Base-by-base conservation (phyloP, 2,888 invertebrate genomes). In the Drosophila fulvimacula region DNA sequence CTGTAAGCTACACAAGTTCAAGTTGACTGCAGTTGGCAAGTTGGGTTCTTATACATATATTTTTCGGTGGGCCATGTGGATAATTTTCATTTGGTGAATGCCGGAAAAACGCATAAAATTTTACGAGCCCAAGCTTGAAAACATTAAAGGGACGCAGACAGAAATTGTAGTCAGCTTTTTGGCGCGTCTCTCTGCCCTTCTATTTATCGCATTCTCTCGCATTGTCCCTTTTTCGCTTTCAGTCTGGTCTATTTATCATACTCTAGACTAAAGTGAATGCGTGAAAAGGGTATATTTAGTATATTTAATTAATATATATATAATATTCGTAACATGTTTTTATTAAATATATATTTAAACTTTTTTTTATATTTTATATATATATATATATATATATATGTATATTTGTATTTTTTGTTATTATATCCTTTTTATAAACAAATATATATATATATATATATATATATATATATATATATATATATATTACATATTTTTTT, bases 31-130 rank as follows among this genome's bases (percentile, higher is more conserved):
- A 87, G 82, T 87, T 84, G 81, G 63, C 52, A 69, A 78, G 67
- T 57, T 67, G 42, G 46, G 52, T 56, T 69, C 51, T 38, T 56
- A 46, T 19, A 49, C 24, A 68, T 27, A 49, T 21, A 51, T 38
- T 74, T 46, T 69, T 52, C 52, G 56, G 65, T 19, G 66, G 59
- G 68, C 52, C 65, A 69, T 74, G 84, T 71, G 86, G 71, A 88
- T 85, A 84, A 88, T 84, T 90, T 79, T 79, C 80, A 87, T 89
- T 90, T 84, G 78, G 76, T 76, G 82, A 90, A 90, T 82, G 88
- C 89, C 90, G 91, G 89, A 82, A 91, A 90, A 92, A 90, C 88
- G 89, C 92, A 92, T 92, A 91, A 91, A 91, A 91, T 90, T 91
- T 91, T 91, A 91, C 90, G 91, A 91, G 82, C 81, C 27, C 84